phyloP scores from a whole-genome alignment of 2,888 invertebrate species.

The Crematogaster levior region DNA sequence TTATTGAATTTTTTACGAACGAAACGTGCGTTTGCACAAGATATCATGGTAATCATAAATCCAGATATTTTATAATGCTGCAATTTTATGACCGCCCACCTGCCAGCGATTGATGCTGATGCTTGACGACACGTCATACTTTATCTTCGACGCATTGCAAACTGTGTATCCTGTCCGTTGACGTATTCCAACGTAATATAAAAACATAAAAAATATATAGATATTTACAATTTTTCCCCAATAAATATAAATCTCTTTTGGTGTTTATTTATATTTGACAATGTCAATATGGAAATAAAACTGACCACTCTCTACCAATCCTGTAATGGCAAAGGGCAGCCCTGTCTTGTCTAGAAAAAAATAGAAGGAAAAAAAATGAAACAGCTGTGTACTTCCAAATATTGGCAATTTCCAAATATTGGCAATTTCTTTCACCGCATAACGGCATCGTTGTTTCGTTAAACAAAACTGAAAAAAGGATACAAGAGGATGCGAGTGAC shows the following conservation, averaged over 20 bases:
- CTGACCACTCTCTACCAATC: constrained; percentile 88
- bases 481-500: background rate
- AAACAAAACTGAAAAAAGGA: constrained; percentile 17
- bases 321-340: constrained; percentile 87
- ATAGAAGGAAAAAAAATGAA: constrained; percentile 23
- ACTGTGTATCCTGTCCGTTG: background rate
- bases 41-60: constrained; percentile 21
- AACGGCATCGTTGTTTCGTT: background rate
- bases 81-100: constrained; percentile 23
- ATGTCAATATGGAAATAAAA: constrained; percentile 86
- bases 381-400: constrained; percentile 31
- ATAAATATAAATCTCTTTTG: constrained; percentile 87
- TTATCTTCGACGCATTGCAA: constrained; percentile 18
- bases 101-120: constrained; percentile 19
- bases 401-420: constrained; percentile 41
- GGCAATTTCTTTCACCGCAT: constrained; percentile 24
- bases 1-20: constrained; percentile 8
- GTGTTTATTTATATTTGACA: constrained; percentile 87
- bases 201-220: constrained; percentile 32
- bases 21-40: background rate
- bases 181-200: background rate
- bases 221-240: constrained; percentile 84
- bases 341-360: constrained; percentile 79
- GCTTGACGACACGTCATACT: constrained; percentile 20
- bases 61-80: constrained; percentile 20